Base-by-base conservation (phyloP, 2,113 vertebrate species). In the Eira barbara region DNA sequence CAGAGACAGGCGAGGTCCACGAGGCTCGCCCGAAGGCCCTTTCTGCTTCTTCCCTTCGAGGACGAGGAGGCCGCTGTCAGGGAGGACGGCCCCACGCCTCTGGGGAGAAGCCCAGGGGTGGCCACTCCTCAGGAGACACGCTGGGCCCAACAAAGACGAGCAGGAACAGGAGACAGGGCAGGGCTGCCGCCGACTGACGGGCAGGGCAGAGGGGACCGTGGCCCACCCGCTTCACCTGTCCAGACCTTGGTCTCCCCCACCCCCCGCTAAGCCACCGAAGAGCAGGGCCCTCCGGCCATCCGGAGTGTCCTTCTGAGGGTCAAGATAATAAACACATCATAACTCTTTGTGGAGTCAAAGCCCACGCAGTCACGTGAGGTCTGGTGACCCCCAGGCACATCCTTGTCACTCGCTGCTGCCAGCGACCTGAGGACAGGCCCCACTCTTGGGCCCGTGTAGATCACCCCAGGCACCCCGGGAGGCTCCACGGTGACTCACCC, bases 361-460 rank as follows among this genome's bases (percentile, higher is more conserved):
- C 71, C 71, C 8, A 36, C 21, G 3, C 27, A 9, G 5, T 34
- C 7, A 88, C 69, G 7, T 5, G 36, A 17, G 17, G 10, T 7
- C 65, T n/a, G n/a, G 15, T 2, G 52, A 25, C 36, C 18, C 12
- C 12, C 17, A 14, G n/a, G 1, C 9, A 15, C 1, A 5, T 52
- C 55, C 20, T 6, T 10, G 3, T 11, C 21, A 2, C 59, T 31
- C 25, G 4, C 31, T 0, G 13, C 87, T 0, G 29, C 15, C 73
- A 3, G 39, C 39, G 2, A 57, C 34, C 69, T 5, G 34, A n/a
- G 71, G 49, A 52, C 15, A 52, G 45, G 13, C 42, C 69, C 25
- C 5, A 0, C 8, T 6, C n/a, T 25, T 25, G 18, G n/a, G 34
- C 18, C 42, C 7, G 0, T 0, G 14, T 1, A 7, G 14, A 4